Base-by-base conservation (phyloP, 1,140 invertebrate genomes). In the Vanessa atalanta region DNA sequence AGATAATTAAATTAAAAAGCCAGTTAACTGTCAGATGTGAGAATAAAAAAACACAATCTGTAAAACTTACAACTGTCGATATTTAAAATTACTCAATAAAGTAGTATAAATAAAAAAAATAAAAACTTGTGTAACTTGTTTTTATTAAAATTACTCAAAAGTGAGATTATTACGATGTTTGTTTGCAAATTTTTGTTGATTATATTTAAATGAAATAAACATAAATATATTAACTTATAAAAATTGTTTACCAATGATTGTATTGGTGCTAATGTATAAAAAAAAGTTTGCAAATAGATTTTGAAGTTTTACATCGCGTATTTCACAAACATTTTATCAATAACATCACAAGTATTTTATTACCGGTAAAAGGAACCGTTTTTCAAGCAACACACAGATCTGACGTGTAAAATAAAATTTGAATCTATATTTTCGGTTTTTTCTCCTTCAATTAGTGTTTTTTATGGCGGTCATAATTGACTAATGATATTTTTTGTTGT, bases 181-280 rank as follows among this genome's bases (percentile, higher is more conserved):
- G 15, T 50, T 50, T 23, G 23, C 53, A 57, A 55, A 26, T 57
- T 57, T 50, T 50, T 23, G 20, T 20, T 23, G 26, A 57, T 26
- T 57, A n/a, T 57, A 57, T 57, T 57, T 2, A 57, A 23, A 57
- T 23, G 2, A 11, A 13, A 23, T 57, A 57, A 43, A 43, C 37
- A 43, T 43, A 37, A 37, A 7, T 55, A 57, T 23, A 23, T n/a
- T 57, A 11, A 57, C 11, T 57, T 23, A 23, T 57, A 9, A 43
- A 23, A 57, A 23, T 57, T 8, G 15, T 55, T 55, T 55, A 16
- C 16, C 15, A 55, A 55, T 55, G 6, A 23, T 55, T 55, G 51
- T 55, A 23, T 67, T 53, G 65, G 65, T 67, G 65, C 65, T 67
- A 67, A 67, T 67, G 26, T 67, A 51, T 67, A 16, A 47, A 65